Percentiles rank a stretch among this genome's conserved stretches.
These are phyloP conservation scores for Ataeniobius toweri DNA, from an alignment of 2,797 vertebrate genomes.

Conservation along the genomic window DNA sequence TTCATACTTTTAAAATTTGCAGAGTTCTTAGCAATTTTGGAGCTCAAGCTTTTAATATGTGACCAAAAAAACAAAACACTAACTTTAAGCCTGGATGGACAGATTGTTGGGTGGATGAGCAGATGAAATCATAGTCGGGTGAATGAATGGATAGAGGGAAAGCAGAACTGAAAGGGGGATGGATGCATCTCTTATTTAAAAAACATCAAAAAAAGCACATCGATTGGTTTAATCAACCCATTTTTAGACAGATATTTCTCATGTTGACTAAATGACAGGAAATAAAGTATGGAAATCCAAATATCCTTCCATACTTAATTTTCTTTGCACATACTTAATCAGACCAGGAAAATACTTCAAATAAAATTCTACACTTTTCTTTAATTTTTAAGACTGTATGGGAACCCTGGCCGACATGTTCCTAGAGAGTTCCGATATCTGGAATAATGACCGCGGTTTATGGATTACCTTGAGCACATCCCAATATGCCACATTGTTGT, in stretches of 20 bases:
- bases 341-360: too few species aligned
- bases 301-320: too few species aligned
- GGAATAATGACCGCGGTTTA: neutral
- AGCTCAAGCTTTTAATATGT: too few species aligned
- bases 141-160: too few species aligned
- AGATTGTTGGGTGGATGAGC: too few species aligned
- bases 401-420: neutral
- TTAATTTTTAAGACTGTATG: neutral
- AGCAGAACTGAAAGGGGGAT: neutral
- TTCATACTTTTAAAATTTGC: too few species aligned
- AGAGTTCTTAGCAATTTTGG: too few species aligned
- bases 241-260: neutral
- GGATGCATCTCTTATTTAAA: neutral
- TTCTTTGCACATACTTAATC: neutral
- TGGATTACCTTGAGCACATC: conserved; percentile 91
- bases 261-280: neutral
- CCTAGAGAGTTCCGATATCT: neutral
- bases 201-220: too few species aligned
- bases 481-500: conserved; percentile 98
- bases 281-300: too few species aligned
- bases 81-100: too few species aligned
- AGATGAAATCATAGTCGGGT: too few species aligned
- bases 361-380: neutral
- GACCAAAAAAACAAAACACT: too few species aligned
- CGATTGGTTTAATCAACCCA: neutral